Evolutionary conservation across 1,140 invertebrate genomes (phyloP), one percentile per base, ranked within the genome.

Genomic region (Arctopsyche grandis): DNA sequence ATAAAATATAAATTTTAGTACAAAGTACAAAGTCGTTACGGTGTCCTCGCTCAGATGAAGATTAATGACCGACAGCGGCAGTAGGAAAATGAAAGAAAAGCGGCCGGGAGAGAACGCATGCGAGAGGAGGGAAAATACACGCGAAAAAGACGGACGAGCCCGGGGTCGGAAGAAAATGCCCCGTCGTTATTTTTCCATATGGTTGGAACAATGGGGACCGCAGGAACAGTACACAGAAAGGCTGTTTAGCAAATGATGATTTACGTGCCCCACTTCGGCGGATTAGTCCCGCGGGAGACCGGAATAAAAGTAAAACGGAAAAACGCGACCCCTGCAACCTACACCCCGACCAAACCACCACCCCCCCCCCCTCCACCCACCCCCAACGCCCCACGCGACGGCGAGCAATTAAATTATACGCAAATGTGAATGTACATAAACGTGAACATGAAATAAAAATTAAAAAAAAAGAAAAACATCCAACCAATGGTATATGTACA

Each of bases 241-340:
- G 69, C 48, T 78, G 63, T 70, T 78, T 78, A 78, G 78, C 70
- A 75, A 79, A 79, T 56, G 69, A 79, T 79, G 78, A 79, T 79
- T 79, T 79, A 79, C 78, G 78, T 46, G 78, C 21, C 58, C 78
- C 52, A 79, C 78, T 79, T 75, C 48, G 22, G 7, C 14, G 77
- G 77, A 79, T 79, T 79, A 79, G 77, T 73, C 56, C 56, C 56
- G 56, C 16, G 56, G 56, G 56, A 52, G 48, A 60, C 56, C 56
- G 12, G 48, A 19, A 60, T 16, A 38, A 38, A 38, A 38, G 29
- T 38, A 38, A 38, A 38, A 38, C 29, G 29, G 29, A 38, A 38
- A 38, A 38, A 38, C 29, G 29, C 29, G 29, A 38, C 29, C 29
- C 29, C 29, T 38, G 7, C 1, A 38, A 38, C 29, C 29, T 38